Base-by-base conservation (phyloP, 2,113 vertebrate species). In the Cyanoderma ruficeps region DNA sequence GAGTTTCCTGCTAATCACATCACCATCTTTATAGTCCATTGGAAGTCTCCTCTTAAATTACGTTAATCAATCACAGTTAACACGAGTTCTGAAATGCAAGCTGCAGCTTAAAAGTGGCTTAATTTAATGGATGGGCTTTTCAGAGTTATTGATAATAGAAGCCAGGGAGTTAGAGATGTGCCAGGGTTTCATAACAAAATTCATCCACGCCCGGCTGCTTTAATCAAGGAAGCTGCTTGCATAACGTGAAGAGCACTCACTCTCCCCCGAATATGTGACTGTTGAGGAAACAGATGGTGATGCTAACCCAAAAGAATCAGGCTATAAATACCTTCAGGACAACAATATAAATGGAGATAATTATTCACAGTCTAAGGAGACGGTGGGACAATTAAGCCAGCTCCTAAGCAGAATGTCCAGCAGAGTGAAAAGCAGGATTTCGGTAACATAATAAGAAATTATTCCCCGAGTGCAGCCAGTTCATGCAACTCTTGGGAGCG, bases 51-150 rank as follows among this genome's bases (percentile, higher is more conserved):
- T 31, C 91, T 71, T 81, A 81, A 95, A 94, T 94, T 92, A 82
- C 53, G 6, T 94, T 95, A 94, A 95, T 97, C 93, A 95, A 91
- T 96, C 93, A 94, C 84, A 46, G 87, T 93, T 94, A 96, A 95
- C 91, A 76, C 1, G 14, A 87, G 74, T 76, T 93, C 77, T 89
- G 91, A 95, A 96, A 96, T 53, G 69, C 93, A 89, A 72, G 87
- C 91, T 91, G 89, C 81, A 82, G 77, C 91, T 95, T 95, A 87
- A 68, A 96, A 97, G 95, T 89, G 84, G 74, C 81, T 96, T 96
- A 89, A 96, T 94, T 90, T 94, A 95, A 96, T 85, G 83, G 91
- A 96, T 85, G 74, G 53, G 77, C 81, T 96, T 97, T 89, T 80
- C 86, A 94, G 87, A 75, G 67, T 91, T 96, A 96, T 76, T 83